phyloP scores from a whole-genome alignment of 2,113 vertebrate species.

The Typhlomys cinereus region DNA sequence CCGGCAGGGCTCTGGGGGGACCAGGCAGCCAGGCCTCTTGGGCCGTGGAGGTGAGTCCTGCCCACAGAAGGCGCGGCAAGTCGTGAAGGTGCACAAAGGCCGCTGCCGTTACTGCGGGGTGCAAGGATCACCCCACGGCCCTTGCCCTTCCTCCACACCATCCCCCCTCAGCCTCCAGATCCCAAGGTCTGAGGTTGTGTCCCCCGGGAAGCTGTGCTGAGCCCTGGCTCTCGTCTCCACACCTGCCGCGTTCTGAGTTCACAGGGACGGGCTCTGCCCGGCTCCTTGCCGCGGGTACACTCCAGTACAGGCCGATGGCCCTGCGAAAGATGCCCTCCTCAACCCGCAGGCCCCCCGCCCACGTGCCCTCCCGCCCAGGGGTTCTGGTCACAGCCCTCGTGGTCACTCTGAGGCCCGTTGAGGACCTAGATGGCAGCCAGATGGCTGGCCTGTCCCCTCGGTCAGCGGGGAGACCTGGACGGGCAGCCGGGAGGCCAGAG shows the following conservation, averaged over 20 bases:
- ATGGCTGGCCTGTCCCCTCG: background rate
- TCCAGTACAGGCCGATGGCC: background rate
- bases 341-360: background rate
- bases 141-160: background rate
- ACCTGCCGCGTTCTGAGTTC: background rate
- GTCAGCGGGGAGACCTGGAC: background rate
- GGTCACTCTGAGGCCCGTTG: background rate
- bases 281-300: background rate
- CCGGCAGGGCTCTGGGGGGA: no score
- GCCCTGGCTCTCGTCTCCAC: background rate
- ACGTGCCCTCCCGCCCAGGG: background rate
- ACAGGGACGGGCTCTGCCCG: background rate
- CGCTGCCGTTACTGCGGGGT: background rate
- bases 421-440: background rate
- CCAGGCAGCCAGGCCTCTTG: no score
- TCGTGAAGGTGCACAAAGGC: background rate
- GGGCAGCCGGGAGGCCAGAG: background rate
- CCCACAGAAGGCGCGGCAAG: background rate
- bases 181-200: background rate
- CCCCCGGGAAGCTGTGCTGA: conserved; percentile 14
- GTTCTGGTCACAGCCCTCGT: background rate
- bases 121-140: background rate
- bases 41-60: background rate
- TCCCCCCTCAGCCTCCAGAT: background rate
- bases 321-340: background rate